Base-by-base conservation (phyloP, 23 tunicate genomes). In the Halocynthia aurantium region DNA sequence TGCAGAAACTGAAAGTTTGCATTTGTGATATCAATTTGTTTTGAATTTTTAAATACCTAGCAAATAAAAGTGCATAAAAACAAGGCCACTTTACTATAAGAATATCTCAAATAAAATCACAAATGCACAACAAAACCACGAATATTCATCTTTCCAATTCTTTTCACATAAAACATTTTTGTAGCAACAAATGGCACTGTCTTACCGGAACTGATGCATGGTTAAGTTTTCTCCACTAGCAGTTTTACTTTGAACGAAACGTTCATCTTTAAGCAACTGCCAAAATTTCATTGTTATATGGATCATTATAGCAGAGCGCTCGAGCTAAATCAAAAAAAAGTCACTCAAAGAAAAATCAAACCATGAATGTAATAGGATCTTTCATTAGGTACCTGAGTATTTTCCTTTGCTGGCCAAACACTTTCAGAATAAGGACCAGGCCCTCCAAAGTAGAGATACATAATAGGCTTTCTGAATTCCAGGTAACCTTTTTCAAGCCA, bases 401-500 rank as follows among this genome's bases (percentile, higher is more conserved):
- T 87, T 44, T 77, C 82, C 62, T 92, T 66, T 0, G 83, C 61
- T 10, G 92, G 87, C 98, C 98, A 92, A 13, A 61, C 67, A 53
- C 75, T 57, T 44, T 92, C 89, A 57, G 78, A 76, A 69, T 85
- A 92, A n/a, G 87, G 84, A 5, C 83, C 87, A 57, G 98, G 92
- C 21, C 98, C 98, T 52, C 87, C 82, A 58, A 83, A 92, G 69
- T 92, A 87, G 52, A 52, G 64, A 40, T 82, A 52, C 55, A 86
- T 82, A 10, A 92, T 65, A 12, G 98, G 88, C 12, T 73, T 13
- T 50, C 98, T 40, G 5, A 60, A 52, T 73, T 86, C 84, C 56
- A 92, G 61, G 65, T 90, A 90, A 13, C 62, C 97, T 22, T 84
- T 81, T 7, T 92, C 82, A 22, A 71, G 65, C 98, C 98, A 92